These are phyloP conservation scores for Malthinus seriepunctatus DNA, from an alignment of 2,888 invertebrate species.

Conservation along the genomic window DNA sequence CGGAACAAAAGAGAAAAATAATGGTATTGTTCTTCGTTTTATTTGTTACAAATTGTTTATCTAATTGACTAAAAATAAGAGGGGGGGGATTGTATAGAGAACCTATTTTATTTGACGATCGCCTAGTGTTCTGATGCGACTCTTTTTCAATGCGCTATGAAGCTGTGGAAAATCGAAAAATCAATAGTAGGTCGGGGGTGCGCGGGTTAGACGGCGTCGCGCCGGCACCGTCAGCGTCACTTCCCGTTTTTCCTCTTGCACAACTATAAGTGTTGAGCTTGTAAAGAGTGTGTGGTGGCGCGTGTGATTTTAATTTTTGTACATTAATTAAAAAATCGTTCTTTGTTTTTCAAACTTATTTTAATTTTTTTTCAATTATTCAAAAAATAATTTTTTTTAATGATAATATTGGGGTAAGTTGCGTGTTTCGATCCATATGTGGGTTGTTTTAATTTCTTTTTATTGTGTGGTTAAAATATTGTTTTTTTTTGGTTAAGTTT, in stretches of 20 bases:
- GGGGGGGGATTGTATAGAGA: too few species aligned
- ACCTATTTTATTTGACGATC: slow-evolving; percentile 37
- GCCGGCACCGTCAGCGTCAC: slow-evolving; percentile 38
- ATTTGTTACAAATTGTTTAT: too few species aligned
- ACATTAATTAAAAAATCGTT: slow-evolving; percentile 26
- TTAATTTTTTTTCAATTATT: not conserved
- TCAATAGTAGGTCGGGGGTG: slow-evolving; percentile 35
- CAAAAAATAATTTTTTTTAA: too few species aligned
- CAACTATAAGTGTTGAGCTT: slow-evolving; percentile 32
- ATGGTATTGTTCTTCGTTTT: too few species aligned
- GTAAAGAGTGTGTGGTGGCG: slow-evolving; percentile 28
- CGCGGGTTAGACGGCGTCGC: slow-evolving; percentile 35
- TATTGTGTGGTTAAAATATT: not conserved
- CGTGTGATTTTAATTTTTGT: slow-evolving; percentile 29
- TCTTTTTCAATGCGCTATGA: slow-evolving; percentile 40
- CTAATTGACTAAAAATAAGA: too few species aligned
- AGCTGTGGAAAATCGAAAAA: slow-evolving; percentile 39
- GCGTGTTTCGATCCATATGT: too few species aligned
- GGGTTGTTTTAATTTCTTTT: not conserved
- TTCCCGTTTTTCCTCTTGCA: slow-evolving; percentile 38
- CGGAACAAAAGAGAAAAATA: too few species aligned
- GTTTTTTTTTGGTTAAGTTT: too few species aligned
- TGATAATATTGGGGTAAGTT: too few species aligned
- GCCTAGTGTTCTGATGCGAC: slow-evolving; percentile 38
- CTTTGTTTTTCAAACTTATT: slow-evolving; percentile 23